Percentiles rank a stretch among this genome's conserved stretches.
Conservation (phyloP, 2,888 invertebrate genomes). For the Yponomeuta evonymella region DNA sequence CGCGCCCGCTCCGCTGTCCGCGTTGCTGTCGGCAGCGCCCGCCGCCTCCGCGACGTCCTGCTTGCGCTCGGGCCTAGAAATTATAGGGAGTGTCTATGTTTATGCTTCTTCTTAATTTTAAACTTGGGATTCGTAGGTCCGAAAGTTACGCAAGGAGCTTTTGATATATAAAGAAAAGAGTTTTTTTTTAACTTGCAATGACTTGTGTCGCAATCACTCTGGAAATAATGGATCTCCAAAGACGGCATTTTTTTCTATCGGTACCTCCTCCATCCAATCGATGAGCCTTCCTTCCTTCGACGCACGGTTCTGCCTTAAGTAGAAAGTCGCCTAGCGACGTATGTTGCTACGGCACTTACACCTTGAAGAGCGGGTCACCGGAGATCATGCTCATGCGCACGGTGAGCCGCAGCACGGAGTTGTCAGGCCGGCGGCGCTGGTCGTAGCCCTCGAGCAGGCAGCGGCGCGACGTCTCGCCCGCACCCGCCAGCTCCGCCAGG, state of each 20-base stretch:
- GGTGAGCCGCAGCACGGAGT: conserved; percentile 94
- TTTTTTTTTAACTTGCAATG: no score
- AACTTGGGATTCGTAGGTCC: no score
- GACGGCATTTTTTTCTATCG: no score
- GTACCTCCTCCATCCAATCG: neutral
- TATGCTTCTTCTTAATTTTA: no score
- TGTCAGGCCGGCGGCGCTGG: conserved; percentile 93
- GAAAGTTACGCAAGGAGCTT: no score
- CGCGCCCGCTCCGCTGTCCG: conserved; percentile 46
- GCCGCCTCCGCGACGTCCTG: conserved; percentile 52
- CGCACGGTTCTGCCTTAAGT: no score
- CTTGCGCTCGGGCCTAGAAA: conserved; percentile 61
- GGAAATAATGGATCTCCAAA: no score
- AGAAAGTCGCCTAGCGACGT: no score
- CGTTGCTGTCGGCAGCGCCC: conserved; percentile 61
- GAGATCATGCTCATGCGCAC: conserved; percentile 96
- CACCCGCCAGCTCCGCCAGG: conserved; percentile 96
- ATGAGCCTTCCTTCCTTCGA: no score
- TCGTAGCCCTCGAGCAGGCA: conserved; percentile 98
- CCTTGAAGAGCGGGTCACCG: conserved; percentile 98
- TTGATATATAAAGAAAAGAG: no score
- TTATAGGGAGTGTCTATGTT: conserved; percentile 21
- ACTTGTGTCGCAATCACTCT: no score
- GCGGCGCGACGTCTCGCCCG: conserved; percentile 89
- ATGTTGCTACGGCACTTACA: conserved; percentile 54